These are phyloP conservation scores for Brotula barbata DNA, from an alignment of 2,797 vertebrate species.

Conservation along the genomic window DNA sequence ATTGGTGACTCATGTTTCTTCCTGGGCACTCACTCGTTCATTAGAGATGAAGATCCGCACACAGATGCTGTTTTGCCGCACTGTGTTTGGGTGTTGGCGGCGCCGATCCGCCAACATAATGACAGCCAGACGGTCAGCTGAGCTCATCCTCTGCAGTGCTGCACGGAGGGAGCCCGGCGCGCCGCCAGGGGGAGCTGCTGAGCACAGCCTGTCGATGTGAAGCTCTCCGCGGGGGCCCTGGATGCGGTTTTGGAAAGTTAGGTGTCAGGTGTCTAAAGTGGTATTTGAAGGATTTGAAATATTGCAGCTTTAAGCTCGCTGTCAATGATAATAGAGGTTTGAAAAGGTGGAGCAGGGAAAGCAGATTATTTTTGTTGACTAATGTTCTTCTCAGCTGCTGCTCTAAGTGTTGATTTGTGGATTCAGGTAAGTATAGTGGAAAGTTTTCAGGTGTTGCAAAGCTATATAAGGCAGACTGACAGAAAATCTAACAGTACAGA, in stretches of 20 bases:
- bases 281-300: slow-evolving; percentile 66
- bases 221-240: not conserved
- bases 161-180: rapidly evolving
- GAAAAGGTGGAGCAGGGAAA: slow-evolving; percentile 47
- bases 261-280: slow-evolving; percentile 59
- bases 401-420: slow-evolving; percentile 51
- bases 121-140: slow-evolving; percentile 46
- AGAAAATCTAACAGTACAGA: slow-evolving; percentile 34
- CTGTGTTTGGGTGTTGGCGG: slow-evolving; percentile 67
- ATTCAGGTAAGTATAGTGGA: slow-evolving; percentile 49
- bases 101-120: slow-evolving; percentile 49
- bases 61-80: slow-evolving; percentile 55
- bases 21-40: slow-evolving; percentile 47
- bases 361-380: slow-evolving; percentile 73
- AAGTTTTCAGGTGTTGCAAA: slow-evolving; percentile 34
- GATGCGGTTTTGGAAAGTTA: slow-evolving; percentile 49
- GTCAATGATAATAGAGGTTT: slow-evolving; percentile 62
- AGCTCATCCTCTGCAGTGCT: slow-evolving; percentile 66
- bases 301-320: slow-evolving; percentile 66
- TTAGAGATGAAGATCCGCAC: slow-evolving; percentile 42
- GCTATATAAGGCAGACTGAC: slow-evolving; percentile 65
- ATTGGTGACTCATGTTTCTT: slow-evolving; percentile 74
- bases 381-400: slow-evolving; percentile 55
- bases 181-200: slow-evolving; percentile 56
- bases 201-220: not conserved